Base-by-base conservation (phyloP, 2,888 invertebrate genomes). In the Melikaiella ostensackeni region DNA sequence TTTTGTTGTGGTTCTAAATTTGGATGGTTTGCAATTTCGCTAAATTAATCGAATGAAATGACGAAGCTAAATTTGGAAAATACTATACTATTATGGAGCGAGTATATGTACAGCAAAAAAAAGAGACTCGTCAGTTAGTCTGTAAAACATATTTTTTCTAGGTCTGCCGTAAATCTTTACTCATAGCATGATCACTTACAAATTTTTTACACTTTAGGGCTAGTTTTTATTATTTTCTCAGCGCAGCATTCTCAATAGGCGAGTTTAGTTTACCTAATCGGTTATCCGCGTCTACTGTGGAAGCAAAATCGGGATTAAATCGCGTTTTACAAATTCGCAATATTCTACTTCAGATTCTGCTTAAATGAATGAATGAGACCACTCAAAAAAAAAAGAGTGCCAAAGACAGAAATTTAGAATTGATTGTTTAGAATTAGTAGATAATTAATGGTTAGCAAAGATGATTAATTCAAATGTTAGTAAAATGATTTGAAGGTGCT, bases 181-280 rank as follows among this genome's bases (percentile, higher is more conserved):
- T 82, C 79, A 88, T 87, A 89, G 88, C 89, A 89, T 89, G 89
- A 89, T 90, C 88, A 90, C 89, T 89, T 89, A 90, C 88, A 89
- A 89, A 89, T 89, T 89, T n/a, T 88, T 84, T 80, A 80, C 81
- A 88, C 82, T 84, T 82, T 81, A 86, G 83, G 83, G 16, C 24
- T 16, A 59, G 27, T 27, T 79, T 83, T 86, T 86, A 86, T 85
- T 86, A 85, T 83, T 87, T 89, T 89, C 88, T 89, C 87, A 86
- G 87, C 84, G 87, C 88, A 89, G 88, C 87, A 90, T 90, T 89
- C 89, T 89, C 88, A 89, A 88, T 88, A 89, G 88, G 82, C 84
- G 80, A 85, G 84, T 86, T 88, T 88, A 88, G 86, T 87, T 90
- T 90, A 90, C 90, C 90, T 90, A 90, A 88, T 87, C 86, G 84